Evolutionary conservation across 2,797 vertebrate genomes (phyloP), one percentile per base, ranked within the genome.

Genomic region (Fundulus diaphanus): DNA sequence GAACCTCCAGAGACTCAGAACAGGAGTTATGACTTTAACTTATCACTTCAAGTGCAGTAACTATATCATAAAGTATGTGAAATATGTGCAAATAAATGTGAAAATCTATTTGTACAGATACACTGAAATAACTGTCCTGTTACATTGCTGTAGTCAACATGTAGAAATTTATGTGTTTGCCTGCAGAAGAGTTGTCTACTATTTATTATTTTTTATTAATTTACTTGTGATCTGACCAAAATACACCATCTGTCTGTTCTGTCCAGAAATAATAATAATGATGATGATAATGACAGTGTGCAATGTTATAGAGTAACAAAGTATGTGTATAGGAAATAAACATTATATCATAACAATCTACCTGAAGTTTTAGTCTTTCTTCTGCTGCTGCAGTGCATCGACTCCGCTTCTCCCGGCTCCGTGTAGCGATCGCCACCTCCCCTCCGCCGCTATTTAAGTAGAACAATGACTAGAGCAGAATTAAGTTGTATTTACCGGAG

Each of bases 141-240:
- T 96, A 95, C 95, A 95, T 95, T 94, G 95, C 96, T 97, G 95
- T 97, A 96, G 92, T 97, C 93, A 94, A 94, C 96, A 96, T 98
- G 95, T 94, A 93, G 95, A 96, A 96, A 87, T 97, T 96, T 95
- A 72, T 97, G 96, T 95, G 97, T 96, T 95, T 88, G 94, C 95
- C 95, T 96, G 95, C 92, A 96, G 96, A 96, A 96, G 93, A 96
- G n/a, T 95, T 97, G 93, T 92, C 77, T 87, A 91, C 93, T 76
- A 92, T 93, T 94, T 94, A 90, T 89, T 52, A 40, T 88, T 91
- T n/a, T 94, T 91, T 90, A 97, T 89, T 35, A 82, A 91, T 89
- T 88, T 83, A 82, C 74, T 86, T 56, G 92, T 92, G 89, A 90
- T 72, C 85, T 82, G 82, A 92, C 87, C 88, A 88, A 92, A 90